Base-by-base conservation (phyloP, 2,888 invertebrate genomes). In the Drosophila lutescens region DNA sequence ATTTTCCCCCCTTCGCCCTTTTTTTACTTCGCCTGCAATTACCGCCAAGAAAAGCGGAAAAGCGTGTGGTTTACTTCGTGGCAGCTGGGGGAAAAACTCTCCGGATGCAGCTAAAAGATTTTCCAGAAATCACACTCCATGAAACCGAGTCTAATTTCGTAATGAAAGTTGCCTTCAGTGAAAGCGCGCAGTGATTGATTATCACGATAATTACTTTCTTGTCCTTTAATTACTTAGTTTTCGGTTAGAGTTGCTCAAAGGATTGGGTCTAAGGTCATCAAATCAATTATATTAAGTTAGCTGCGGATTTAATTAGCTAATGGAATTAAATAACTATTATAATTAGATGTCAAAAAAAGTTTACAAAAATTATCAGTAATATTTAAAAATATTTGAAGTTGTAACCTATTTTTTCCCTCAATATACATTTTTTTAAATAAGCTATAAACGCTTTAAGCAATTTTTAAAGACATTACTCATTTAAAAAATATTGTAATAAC, bases 101-200 rank as follows among this genome's bases (percentile, higher is more conserved):
- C 46, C 9, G 46, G 46, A 17, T 63, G 47, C 53, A 26, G 46
- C 44, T 13, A 34, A 53, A 46, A 63, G 65, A 66, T 66, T 54
- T 46, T 12, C 26, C 34, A 26, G 38, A 9, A 62, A 46, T 23
- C 63, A 63, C 63, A 46, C 65, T 53, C 43, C 66, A 54, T 46
- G 38, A 40, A 65, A 46, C 32, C 9, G 32, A 54, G 40, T 47
- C 65, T 54, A 65, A 65, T 65, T 66, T 66, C n/a, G 34, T n/a
- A 65, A 63, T 44, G 38, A 63, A 63, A 65, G 13, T 40, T 13
- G 40, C 13, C 17, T 17, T 2, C 7, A 65, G 40, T 32, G 26
- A 26, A 26, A 26, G 30, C 30, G 54, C n/a, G 36, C 26, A 26
- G 34, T 66, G 65, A 66, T 66, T 66, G 65, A 66, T 66, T 66